Base-by-base conservation (phyloP, 1,140 invertebrate genomes). In the Cyphomyrmex costatus region DNA sequence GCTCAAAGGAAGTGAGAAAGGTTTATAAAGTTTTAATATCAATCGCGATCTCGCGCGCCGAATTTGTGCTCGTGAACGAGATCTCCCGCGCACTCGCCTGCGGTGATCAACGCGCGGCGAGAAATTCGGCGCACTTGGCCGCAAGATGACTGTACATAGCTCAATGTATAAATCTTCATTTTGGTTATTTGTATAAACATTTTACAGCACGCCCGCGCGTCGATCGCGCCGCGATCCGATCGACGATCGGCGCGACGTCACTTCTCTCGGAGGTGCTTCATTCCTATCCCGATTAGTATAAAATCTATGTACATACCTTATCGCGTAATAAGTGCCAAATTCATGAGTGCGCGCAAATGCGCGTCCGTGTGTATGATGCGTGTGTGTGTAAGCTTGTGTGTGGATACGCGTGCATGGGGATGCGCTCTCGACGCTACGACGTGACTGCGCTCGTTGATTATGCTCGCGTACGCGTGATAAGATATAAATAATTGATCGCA, bases 151-250 rank as follows among this genome's bases (percentile, higher is more conserved):
- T 93, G 93, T 93, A 93, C 84, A 93, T 93, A 93, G 90, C 79
- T 92, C 76, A 89, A 89, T 93, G 92, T 93, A 93, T 90, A 93
- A 93, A 92, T 77, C 53, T 91, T 91, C 65, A 63, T 90, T 92
- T 92, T 30, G 84, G 65, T 91, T 91, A 83, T 58, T 84, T 92
- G 92, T 93, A 93, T 91, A 92, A 83, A 91, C 78, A 89, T 91
- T 92, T 88, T 90, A 65, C 83, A 78, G 65, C 79, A 68, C 51
- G 70, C 36, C 68, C 77, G 51, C 19, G 65, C 63, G 63, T 42
- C 70, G 65, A 77, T 66, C 58, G 78, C 80, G 71, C 61, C 36
- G 66, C 66, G 78, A 49, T 73, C 19, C 79, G 79, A 85, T 76
- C 63, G 87, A 53, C 56, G 36, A 51, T 49, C 42, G 27, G 53